Evolutionary conservation across 2,888 invertebrate genomes (phyloP).

Genomic region (Meghimatium bilineatum): DNA sequence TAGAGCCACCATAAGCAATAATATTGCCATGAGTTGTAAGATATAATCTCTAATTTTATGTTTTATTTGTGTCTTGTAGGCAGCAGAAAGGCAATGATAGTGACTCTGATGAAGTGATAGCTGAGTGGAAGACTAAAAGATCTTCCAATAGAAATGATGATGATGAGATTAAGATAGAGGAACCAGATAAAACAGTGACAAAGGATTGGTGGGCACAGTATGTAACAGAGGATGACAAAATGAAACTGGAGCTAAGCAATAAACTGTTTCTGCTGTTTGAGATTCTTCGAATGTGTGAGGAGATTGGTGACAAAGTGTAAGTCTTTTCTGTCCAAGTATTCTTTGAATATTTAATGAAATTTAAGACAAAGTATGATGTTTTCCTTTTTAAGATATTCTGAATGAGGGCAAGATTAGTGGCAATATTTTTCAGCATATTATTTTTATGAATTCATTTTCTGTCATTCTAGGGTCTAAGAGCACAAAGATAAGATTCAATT

Average conservation of each 20-base stretch:
- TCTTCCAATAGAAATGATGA: conserved; percentile 85
- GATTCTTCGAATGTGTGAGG: conserved; percentile 92
- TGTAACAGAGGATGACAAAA: conserved; percentile 87
- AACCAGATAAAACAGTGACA: conserved; percentile 56
- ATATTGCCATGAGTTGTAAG: too few species aligned
- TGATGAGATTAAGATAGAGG: conserved; percentile 80
- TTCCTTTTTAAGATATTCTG: conserved; percentile 88
- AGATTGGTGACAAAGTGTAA: conserved; percentile 96
- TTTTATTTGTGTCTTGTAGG: conserved; percentile 14
- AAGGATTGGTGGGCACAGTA: conserved; percentile 90
- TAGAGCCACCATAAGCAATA: too few species aligned
- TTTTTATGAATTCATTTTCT: too few species aligned
- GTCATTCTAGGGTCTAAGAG: too few species aligned
- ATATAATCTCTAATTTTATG: too few species aligned
- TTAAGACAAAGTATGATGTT: conserved; percentile 93
- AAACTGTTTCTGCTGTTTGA: conserved; percentile 91
- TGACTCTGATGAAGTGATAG: conserved; percentile 56
- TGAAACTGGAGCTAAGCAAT: conserved; percentile 86
- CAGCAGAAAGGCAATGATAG: conserved; percentile 38
- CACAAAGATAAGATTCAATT: too few species aligned
- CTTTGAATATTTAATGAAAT: conserved; percentile 93
- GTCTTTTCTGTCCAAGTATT: conserved; percentile 85
- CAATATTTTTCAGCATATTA: too few species aligned
- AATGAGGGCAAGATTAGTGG: too few species aligned
- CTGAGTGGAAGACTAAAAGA: conserved; percentile 88